A percentile compares a stretch with the other conserved stretches of the same genome.
phyloP scores from a whole-genome alignment of 2,797 vertebrate genomes.

The Catostomus latipinnis region DNA sequence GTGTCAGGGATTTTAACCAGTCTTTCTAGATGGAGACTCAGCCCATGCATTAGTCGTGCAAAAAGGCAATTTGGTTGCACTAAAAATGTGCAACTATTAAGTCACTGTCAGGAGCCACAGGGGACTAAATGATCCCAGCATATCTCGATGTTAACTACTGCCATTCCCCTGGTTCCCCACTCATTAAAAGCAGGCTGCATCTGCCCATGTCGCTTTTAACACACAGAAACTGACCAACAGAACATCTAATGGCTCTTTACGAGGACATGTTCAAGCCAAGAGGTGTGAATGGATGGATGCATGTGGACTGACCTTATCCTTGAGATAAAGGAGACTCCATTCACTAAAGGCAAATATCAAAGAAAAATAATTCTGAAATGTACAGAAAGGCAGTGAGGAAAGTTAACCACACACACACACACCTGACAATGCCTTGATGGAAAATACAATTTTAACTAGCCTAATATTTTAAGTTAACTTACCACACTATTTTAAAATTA shows the following conservation, averaged over 20 bases:
- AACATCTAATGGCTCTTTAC: slow-evolving; percentile 61
- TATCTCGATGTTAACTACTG: slow-evolving; percentile 82
- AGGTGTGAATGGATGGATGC: slow-evolving; percentile 78
- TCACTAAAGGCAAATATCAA: slow-evolving; percentile 69
- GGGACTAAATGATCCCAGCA: slow-evolving; percentile 81
- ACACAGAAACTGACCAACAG: slow-evolving; percentile 62
- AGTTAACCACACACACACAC: slow-evolving; percentile 1
- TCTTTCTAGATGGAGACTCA: slow-evolving; percentile 35
- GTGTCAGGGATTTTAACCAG: slow-evolving; percentile 40
- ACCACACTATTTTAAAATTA: not conserved
- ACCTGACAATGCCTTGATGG: not conserved
- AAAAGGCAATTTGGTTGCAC: slow-evolving; percentile 80
- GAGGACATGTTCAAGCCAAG: slow-evolving; percentile 47
- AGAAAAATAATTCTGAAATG: slow-evolving; percentile 14
- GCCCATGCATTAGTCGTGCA: slow-evolving; percentile 55
- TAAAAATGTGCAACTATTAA: slow-evolving; percentile 80
- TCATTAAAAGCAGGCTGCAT: slow-evolving; percentile 82
- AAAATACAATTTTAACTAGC: not conserved
- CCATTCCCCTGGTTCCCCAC: slow-evolving; percentile 78
- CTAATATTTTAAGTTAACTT: not conserved
- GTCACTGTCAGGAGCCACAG: slow-evolving; percentile 75
- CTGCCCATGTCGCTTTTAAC: slow-evolving; percentile 81
- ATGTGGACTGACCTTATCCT: slow-evolving; percentile 65
- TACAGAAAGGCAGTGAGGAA: slow-evolving; percentile 38
- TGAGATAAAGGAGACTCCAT: slow-evolving; percentile 68